phyloP scores from a whole-genome alignment of 2,888 invertebrate genomes.

The Orthosia cruda region DNA sequence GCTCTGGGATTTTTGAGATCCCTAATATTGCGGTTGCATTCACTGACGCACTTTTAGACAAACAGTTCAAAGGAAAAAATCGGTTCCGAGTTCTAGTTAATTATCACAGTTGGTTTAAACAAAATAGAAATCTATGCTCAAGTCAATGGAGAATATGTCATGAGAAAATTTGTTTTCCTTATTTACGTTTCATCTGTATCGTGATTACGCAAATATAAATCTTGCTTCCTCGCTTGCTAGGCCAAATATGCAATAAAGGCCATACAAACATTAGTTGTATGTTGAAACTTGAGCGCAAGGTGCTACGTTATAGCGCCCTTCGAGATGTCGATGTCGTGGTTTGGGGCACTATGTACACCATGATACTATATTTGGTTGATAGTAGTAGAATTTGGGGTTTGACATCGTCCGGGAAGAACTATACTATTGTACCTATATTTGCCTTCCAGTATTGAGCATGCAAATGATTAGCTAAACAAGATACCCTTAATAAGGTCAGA shows the following conservation, averaged over 20 bases:
- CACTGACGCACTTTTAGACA: slow-evolving; percentile 15
- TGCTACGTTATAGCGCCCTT: background rate
- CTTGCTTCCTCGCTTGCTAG: background rate
- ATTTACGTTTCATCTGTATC: slow-evolving; percentile 9
- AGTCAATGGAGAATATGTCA: background rate
- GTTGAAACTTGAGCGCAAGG: background rate
- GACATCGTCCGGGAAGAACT: no score
- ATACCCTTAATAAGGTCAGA: no score
- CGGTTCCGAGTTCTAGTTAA: background rate
- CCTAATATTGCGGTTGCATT: slow-evolving; percentile 19
- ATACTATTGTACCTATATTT: no score
- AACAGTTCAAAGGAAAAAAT: slow-evolving; percentile 8
- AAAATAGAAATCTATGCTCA: slow-evolving; percentile 21
- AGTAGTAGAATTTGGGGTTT: no score
- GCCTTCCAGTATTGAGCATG: no score
- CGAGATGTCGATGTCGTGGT: background rate
- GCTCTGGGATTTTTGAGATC: slow-evolving; percentile 32
- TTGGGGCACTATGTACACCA: background rate
- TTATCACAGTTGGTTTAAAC: slow-evolving; percentile 12
- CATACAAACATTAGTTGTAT: background rate
- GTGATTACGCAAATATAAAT: background rate
- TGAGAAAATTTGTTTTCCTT: slow-evolving; percentile 17
- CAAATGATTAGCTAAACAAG: no score
- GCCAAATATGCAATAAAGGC: background rate
- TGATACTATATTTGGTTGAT: background rate